A percentile compares a stretch with the other conserved stretches of the same genome.
These are phyloP conservation scores for Hermaeophaga mercurialis DNA, from an alignment of 2,888 invertebrate genomes.

Conservation along the genomic window DNA sequence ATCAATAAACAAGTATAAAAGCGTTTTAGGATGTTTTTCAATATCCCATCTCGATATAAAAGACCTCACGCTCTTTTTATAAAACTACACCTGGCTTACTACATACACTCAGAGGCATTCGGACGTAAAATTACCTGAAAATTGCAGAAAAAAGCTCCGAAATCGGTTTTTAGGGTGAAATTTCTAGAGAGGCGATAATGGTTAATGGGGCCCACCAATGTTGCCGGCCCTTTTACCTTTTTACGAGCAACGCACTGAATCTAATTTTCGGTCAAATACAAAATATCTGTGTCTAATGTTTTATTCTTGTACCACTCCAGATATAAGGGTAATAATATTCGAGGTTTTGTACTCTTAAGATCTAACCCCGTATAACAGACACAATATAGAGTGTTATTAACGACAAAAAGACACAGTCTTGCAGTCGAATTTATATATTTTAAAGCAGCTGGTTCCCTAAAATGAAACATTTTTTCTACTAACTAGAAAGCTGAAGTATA, in stretches of 20 bases:
- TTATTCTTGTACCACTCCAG: constrained; percentile 17
- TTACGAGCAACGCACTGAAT: constrained; percentile 46
- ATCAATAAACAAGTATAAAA: constrained; percentile 3
- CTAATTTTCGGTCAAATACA: constrained; percentile 50
- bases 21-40: constrained; percentile 2
- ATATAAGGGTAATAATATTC: constrained; percentile 3
- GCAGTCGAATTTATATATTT: no score
- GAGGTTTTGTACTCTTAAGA: constrained; percentile 1
- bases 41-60: constrained; percentile 36
- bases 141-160: constrained; percentile 50
- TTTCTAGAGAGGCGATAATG: constrained; percentile 51
- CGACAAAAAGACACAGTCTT: no score
- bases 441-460: no score
- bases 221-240: constrained; percentile 21
- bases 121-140: constrained; percentile 56
- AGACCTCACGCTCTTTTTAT: constrained; percentile 50
- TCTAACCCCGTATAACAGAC: neutral
- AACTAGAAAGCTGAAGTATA: no score
- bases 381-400: neutral
- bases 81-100: constrained; percentile 49
- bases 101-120: constrained; percentile 42
- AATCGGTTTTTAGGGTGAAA: constrained; percentile 47
- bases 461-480: no score
- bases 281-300: constrained; percentile 30
- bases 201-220: constrained; percentile 47